Conservation (phyloP, 2,113 vertebrate species). For the Mustela lutreola region DNA sequence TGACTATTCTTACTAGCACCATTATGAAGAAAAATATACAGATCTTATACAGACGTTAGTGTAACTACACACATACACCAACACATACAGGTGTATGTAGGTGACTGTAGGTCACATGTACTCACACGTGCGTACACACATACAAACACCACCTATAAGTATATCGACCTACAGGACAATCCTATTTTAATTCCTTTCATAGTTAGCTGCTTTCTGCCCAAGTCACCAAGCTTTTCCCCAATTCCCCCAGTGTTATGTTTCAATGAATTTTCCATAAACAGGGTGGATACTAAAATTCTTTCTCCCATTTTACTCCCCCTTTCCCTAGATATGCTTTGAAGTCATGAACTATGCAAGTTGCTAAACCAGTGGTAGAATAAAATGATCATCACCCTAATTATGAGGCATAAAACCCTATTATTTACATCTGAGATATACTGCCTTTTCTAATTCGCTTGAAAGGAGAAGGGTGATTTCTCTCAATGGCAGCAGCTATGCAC, state of each 20-base stretch:
- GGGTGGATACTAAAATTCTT: not conserved
- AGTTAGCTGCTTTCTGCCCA: not conserved
- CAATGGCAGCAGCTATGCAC: not conserved
- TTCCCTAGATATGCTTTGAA: conserved; percentile 24
- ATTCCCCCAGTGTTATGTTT: not conserved
- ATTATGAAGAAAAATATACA: conserved; percentile 6
- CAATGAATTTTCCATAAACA: conserved; percentile 13
- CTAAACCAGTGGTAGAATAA: not conserved
- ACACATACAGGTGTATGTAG: not conserved
- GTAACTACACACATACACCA: not conserved
- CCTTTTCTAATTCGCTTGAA: not conserved
- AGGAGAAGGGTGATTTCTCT: not conserved
- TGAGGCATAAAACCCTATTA: not conserved
- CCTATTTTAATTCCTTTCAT: not conserved
- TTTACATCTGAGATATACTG: not conserved
- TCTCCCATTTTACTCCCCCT: not conserved
- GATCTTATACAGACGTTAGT: not conserved
- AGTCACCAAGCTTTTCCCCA: not conserved
- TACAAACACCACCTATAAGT: too few species aligned
- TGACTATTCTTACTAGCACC: not conserved
- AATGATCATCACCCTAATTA: not conserved
- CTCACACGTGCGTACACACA: not conserved
- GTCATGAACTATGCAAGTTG: not conserved
- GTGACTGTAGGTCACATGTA: not conserved
- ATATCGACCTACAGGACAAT: too few species aligned